Evolutionary conservation across 2,113 vertebrate genomes (phyloP).

Genomic region (Gila orcuttii): DNA sequence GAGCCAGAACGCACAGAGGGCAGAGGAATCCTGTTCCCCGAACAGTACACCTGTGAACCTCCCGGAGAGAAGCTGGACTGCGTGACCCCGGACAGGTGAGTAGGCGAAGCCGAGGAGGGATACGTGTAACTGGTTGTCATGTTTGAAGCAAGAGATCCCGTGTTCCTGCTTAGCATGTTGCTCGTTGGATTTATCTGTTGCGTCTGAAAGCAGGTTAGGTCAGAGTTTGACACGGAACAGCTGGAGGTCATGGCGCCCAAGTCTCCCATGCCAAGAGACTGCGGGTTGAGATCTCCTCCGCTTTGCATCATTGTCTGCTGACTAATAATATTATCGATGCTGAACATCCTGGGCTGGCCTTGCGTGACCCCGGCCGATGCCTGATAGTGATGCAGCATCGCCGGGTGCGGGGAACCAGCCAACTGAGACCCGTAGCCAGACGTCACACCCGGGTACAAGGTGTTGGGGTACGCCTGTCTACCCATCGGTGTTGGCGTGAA

Average conservation of each 20-base stretch:
- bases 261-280: conserved; percentile 74
- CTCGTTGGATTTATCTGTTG: conserved; percentile 75
- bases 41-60: conserved; percentile 83
- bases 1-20: conserved; percentile 74
- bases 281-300: conserved; percentile 74
- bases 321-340: conserved; percentile 91
- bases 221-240: conserved; percentile 75
- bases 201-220: conserved; percentile 79
- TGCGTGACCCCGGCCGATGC: conserved; percentile 71
- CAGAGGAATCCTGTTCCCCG: conserved; percentile 78
- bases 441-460: conserved; percentile 74
- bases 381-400: conserved; percentile 82
- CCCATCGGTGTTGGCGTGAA: conserved; percentile 81
- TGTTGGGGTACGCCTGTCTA: conserved; percentile 76
- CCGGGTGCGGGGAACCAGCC: conserved; percentile 73
- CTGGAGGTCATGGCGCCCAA: conserved; percentile 72
- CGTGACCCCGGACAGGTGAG: conserved; percentile 75
- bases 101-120: conserved; percentile 80
- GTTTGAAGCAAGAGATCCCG: conserved; percentile 70
- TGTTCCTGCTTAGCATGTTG: conserved; percentile 71
- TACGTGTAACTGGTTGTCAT: conserved; percentile 73
- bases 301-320: conserved; percentile 82
- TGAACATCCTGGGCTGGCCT: conserved; percentile 87
- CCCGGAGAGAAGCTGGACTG: conserved; percentile 80
- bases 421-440: conserved; percentile 77